Evolutionary conservation across 2,888 invertebrate genomes (phyloP).

Genomic region (Eretmocerus hayati): DNA sequence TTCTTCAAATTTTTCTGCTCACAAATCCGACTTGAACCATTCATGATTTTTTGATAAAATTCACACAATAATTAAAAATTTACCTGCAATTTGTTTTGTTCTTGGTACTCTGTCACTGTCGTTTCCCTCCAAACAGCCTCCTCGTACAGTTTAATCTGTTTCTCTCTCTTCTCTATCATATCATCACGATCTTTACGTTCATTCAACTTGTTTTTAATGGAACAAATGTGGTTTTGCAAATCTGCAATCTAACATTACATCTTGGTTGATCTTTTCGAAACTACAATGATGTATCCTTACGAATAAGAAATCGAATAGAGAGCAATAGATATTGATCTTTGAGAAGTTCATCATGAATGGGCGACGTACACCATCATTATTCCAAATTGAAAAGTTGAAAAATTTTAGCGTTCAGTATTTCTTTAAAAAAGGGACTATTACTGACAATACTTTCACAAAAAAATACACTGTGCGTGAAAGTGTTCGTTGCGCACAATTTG

Average conservation of each 20-base stretch:
- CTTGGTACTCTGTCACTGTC: background rate
- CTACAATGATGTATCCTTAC: background rate
- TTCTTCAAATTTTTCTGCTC: background rate
- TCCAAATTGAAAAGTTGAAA: no score
- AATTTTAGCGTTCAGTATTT: no score
- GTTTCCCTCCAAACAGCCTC: conserved; percentile 6
- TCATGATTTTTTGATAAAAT: no score
- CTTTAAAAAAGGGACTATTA: no score
- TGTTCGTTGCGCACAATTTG: no score
- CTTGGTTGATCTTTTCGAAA: background rate
- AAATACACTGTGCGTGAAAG: no score
- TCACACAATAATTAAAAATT: no score
- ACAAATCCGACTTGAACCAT: background rate
- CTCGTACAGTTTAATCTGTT: background rate
- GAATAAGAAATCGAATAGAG: no score
- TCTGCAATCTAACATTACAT: conserved; percentile 5
- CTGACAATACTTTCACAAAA: no score
- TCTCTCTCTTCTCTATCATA: background rate
- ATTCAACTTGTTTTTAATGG: background rate
- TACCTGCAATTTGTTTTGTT: conserved; percentile 1
- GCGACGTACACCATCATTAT: no score
- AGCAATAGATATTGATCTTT: no score
- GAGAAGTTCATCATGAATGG: no score
- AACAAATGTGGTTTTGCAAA: background rate
- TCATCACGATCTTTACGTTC: background rate